phyloP scores from a whole-genome alignment of 2,113 vertebrate genomes.

The Herpailurus yagouaroundi region DNA sequence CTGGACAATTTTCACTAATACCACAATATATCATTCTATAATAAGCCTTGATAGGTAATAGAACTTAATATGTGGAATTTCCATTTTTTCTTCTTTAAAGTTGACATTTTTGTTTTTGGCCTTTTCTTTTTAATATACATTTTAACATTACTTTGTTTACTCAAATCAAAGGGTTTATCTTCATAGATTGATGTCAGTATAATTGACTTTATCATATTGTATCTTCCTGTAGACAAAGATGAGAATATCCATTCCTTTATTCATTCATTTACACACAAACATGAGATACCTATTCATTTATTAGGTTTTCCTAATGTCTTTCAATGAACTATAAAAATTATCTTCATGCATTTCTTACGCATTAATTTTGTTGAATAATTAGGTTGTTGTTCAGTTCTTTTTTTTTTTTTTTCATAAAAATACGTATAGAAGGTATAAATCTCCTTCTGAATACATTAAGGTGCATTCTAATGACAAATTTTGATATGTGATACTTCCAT shows the following conservation, averaged over 20 bases:
- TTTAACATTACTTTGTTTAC: background rate
- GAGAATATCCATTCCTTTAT: background rate
- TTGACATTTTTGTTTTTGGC: background rate
- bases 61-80: background rate
- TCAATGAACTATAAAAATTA: background rate
- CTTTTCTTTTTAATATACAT: background rate
- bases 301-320: background rate
- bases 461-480: background rate
- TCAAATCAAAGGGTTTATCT: background rate
- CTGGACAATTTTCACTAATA: background rate
- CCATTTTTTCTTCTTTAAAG: background rate
- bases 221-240: background rate
- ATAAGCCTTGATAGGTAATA: background rate
- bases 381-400: background rate
- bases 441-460: background rate
- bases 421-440: background rate
- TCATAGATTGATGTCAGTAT: background rate
- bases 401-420: background rate
- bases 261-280: background rate
- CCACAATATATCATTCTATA: background rate
- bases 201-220: background rate
- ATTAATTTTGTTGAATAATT: background rate
- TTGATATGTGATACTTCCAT: background rate
- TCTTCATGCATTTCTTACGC: background rate
- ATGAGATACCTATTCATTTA: background rate